These are phyloP conservation scores for Proisotoma minuta DNA, from an alignment of 2,888 invertebrate genomes.

Conservation along the genomic window DNA sequence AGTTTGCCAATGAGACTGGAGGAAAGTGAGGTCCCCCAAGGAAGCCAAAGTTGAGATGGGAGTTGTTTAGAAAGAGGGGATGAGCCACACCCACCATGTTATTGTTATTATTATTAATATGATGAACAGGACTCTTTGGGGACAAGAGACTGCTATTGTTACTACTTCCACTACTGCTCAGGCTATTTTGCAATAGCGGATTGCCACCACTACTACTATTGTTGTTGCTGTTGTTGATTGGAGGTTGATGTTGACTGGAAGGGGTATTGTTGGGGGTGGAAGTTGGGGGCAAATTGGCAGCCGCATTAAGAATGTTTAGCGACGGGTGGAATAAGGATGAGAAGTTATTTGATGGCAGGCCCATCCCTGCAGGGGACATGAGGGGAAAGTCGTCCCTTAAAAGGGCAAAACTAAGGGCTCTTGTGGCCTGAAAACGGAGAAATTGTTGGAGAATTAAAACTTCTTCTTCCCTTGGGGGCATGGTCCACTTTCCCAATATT, in stretches of 20 bases:
- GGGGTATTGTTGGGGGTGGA: background rate
- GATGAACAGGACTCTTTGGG: constrained; percentile 14
- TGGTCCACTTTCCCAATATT: constrained; percentile 81
- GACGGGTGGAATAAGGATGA: constrained; percentile 7
- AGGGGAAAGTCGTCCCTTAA: constrained; percentile 45
- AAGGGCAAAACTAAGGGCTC: constrained; percentile 60
- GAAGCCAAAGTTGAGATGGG: constrained; percentile 4
- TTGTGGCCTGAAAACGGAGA: constrained; percentile 81
- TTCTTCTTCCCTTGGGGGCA: constrained; percentile 82
- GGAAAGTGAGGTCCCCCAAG: background rate
- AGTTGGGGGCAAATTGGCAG: background rate
- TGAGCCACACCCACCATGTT: background rate
- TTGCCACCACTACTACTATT: background rate
- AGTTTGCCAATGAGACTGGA: background rate
- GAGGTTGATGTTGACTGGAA: background rate
- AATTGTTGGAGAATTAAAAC: constrained; percentile 87
- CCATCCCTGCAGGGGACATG: constrained; percentile 6
- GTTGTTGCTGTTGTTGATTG: constrained; percentile 10
- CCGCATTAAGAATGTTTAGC: background rate
- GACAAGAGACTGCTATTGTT: constrained; percentile 1
- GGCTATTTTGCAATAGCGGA: background rate
- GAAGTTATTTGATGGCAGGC: constrained; percentile 1
- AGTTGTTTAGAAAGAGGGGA: background rate
- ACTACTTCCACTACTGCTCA: background rate
- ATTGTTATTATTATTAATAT: constrained; percentile 5